These are phyloP conservation scores for Pheosia gnoma DNA, from an alignment of 2,888 invertebrate species.

Conservation along the genomic window DNA sequence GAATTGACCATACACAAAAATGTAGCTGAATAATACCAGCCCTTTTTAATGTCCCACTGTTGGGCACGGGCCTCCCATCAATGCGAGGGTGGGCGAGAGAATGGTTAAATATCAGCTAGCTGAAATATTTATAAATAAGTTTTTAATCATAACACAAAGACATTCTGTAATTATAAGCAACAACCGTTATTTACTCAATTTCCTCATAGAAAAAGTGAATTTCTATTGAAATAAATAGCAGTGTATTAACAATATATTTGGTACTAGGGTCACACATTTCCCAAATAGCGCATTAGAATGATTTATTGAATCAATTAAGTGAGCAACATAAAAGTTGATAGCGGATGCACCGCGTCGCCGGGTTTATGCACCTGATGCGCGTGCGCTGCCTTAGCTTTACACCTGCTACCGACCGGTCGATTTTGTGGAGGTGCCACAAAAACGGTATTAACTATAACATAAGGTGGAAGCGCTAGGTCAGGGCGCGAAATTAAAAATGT, in stretches of 20 bases:
- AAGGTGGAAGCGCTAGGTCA: too few species aligned
- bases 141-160: too few species aligned
- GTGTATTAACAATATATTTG: background rate
- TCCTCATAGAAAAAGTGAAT: background rate
- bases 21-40: too few species aligned
- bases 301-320: slow-evolving; percentile 37
- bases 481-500: too few species aligned
- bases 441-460: background rate
- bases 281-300: slow-evolving; percentile 25
- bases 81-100: too few species aligned
- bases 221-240: slow-evolving; percentile 1
- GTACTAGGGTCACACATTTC: slow-evolving; percentile 14
- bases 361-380: slow-evolving; percentile 30
- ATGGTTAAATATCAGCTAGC: too few species aligned
- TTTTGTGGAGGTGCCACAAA: background rate
- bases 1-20: too few species aligned
- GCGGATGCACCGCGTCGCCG: slow-evolving; percentile 18
- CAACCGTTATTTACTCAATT: background rate
- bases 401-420: background rate
- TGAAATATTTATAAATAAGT: too few species aligned
- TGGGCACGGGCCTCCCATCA: too few species aligned
- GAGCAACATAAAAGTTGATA: slow-evolving; percentile 21
- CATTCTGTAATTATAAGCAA: too few species aligned
- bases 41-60: too few species aligned
- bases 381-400: slow-evolving; percentile 4